Conservation (phyloP, 2,113 vertebrate species). For the Silurus meridionalis region DNA sequence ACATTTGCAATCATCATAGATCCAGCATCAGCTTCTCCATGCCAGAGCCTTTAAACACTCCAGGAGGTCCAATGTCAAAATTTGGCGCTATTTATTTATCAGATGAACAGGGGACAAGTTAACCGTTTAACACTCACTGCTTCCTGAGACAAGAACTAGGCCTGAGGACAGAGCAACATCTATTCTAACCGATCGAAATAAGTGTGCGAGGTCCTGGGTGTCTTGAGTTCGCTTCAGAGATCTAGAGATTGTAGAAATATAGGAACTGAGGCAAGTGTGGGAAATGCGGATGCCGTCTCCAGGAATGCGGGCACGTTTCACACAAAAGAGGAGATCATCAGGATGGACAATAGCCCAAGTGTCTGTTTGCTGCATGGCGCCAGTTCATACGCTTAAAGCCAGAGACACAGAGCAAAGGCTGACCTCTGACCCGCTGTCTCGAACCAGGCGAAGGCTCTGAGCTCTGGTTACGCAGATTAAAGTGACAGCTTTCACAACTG, state of each 20-base stretch:
- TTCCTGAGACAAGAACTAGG: not conserved
- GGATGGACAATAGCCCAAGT: constrained; percentile 10
- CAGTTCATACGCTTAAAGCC: constrained; percentile 18
- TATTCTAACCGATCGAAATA: not conserved
- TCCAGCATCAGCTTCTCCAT: no score
- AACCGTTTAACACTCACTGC: not conserved
- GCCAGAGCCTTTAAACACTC: no score
- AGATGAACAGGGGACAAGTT: not conserved
- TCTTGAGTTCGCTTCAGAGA: not conserved
- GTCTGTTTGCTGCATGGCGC: constrained; percentile 18
- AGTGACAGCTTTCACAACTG: not conserved
- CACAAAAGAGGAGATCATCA: constrained; percentile 42
- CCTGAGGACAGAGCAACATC: not conserved
- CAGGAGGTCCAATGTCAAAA: not conserved
- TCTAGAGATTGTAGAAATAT: not conserved
- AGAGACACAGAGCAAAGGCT: not conserved
- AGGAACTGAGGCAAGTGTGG: no score
- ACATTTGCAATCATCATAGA: no score
- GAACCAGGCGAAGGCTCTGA: not conserved
- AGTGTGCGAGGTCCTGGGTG: not conserved
- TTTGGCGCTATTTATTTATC: not conserved
- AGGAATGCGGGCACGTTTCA: not conserved
- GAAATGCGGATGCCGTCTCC: not conserved
- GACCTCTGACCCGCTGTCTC: constrained; percentile 11
- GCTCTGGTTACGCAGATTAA: constrained; percentile 6